Evolutionary conservation across 2,113 vertebrate species (phyloP).

Genomic region (Pseudorasbora parva): DNA sequence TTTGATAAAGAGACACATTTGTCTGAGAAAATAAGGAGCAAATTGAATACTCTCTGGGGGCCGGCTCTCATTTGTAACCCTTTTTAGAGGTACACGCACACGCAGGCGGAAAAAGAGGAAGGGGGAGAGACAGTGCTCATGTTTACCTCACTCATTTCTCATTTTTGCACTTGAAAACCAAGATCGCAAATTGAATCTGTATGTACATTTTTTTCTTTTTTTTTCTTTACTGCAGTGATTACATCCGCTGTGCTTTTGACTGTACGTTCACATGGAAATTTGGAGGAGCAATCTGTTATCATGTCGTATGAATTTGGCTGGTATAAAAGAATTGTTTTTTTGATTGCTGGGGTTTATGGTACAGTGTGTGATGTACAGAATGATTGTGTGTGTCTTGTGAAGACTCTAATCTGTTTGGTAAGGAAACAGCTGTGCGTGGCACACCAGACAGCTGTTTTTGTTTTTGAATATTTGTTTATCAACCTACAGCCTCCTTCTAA

Average conservation of each 20-base stretch:
- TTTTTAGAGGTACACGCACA: constrained; percentile 46
- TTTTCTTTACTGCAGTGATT: constrained; percentile 29
- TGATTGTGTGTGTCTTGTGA: neutral
- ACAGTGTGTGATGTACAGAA: neutral
- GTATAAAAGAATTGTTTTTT: constrained; percentile 50
- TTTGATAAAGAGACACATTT: constrained; percentile 80
- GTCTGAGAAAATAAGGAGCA: constrained; percentile 80
- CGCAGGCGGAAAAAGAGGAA: constrained; percentile 21
- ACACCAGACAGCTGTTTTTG: constrained; percentile 49
- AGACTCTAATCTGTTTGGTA: neutral
- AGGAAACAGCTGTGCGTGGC: constrained; percentile 39
- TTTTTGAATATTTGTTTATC: constrained; percentile 46
- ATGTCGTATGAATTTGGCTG: constrained; percentile 45
- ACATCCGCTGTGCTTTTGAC: constrained; percentile 51
- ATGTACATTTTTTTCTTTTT: constrained; percentile 14
- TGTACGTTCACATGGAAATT: constrained; percentile 53
- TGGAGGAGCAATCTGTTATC: constrained; percentile 48
- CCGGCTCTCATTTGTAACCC: constrained; percentile 68
- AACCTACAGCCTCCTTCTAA: constrained; percentile 46
- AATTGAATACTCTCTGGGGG: constrained; percentile 77
- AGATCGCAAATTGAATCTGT: constrained; percentile 58
- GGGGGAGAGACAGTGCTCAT: constrained; percentile 29
- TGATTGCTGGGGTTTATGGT: constrained; percentile 33
- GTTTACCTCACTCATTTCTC: constrained; percentile 51
- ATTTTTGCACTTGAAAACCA: constrained; percentile 56